Percentiles rank a stretch among this genome's conserved stretches.
These are phyloP conservation scores for Sebastes miniatus DNA, from an alignment of 2,797 vertebrate genomes.

Conservation along the genomic window DNA sequence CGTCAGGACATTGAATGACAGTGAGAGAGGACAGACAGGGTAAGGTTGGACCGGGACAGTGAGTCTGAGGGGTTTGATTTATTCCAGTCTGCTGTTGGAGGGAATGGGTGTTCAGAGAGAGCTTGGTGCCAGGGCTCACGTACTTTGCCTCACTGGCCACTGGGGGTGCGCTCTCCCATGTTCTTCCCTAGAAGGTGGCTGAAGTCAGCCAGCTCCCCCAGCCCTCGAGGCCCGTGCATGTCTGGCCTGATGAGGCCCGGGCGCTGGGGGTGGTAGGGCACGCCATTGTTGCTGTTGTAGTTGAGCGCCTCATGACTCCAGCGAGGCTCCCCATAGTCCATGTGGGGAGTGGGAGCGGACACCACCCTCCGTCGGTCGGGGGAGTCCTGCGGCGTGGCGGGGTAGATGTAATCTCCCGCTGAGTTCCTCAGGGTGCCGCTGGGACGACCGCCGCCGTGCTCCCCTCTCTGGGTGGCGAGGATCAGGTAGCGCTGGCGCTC, in stretches of 20 bases:
- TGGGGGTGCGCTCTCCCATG: conserved; percentile 87
- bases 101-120: conserved; percentile 64
- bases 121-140: conserved; percentile 36
- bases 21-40: conserved; percentile 77
- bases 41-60: conserved; percentile 56
- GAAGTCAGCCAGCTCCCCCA: conserved; percentile 86
- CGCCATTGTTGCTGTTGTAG: conserved; percentile 86
- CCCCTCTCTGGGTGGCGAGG: conserved; percentile 78
- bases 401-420: conserved; percentile 87
- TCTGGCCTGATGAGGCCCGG: conserved; percentile 77
- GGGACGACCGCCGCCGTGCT: conserved; percentile 72
- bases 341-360: conserved; percentile 89
- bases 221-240: conserved; percentile 78
- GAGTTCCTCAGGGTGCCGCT: conserved; percentile 79
- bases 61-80: conserved; percentile 67
- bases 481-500: conserved; percentile 87
- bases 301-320: conserved; percentile 90
- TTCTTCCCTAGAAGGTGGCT: conserved; percentile 87
- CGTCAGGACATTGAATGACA: conserved; percentile 76
- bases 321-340: conserved; percentile 84
- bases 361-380: conserved; percentile 91
- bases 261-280: conserved; percentile 77
- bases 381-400: conserved; percentile 88
- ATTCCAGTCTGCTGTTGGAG: conserved; percentile 70
- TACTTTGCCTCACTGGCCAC: conserved; percentile 78